Conservation (phyloP, 1,140 invertebrate genomes). For the Drosophila novamexicana region DNA sequence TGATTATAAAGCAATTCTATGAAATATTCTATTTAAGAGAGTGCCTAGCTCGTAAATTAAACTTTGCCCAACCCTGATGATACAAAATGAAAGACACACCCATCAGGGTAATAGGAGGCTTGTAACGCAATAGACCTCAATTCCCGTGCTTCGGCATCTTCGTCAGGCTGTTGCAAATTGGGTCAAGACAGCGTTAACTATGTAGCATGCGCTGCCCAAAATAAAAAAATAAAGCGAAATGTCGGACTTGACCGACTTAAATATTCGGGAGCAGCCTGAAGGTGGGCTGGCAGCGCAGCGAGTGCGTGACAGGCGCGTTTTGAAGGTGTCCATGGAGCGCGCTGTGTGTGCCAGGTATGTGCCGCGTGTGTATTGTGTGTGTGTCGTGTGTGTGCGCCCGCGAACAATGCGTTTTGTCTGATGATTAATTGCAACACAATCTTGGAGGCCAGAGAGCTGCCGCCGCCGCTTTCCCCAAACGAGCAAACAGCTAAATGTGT, state of each 20-base stretch:
- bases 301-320: conserved; percentile 40
- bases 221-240: conserved; percentile 24
- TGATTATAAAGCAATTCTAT: no score
- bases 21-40: no score
- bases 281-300: conserved; percentile 12
- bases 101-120: background rate
- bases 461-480: conserved; percentile 71
- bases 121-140: background rate
- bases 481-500: conserved; percentile 17
- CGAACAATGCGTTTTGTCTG: conserved; percentile 79
- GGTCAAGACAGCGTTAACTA: conserved; percentile 49
- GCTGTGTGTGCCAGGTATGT: background rate
- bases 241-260: conserved; percentile 69
- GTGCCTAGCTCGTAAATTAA: background rate
- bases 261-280: conserved; percentile 44
- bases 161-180: conserved; percentile 37
- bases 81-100: conserved; percentile 10
- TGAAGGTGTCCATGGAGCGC: conserved; percentile 19
- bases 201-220: conserved; percentile 21
- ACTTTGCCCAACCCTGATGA: conserved; percentile 3
- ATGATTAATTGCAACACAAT: conserved; percentile 81
- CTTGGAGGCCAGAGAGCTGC: conserved; percentile 72
- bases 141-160: background rate
- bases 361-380: background rate
- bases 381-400: conserved; percentile 21